phyloP scores from a whole-genome alignment of 2,888 invertebrate genomes.

The Arrhopalites spinosus region DNA sequence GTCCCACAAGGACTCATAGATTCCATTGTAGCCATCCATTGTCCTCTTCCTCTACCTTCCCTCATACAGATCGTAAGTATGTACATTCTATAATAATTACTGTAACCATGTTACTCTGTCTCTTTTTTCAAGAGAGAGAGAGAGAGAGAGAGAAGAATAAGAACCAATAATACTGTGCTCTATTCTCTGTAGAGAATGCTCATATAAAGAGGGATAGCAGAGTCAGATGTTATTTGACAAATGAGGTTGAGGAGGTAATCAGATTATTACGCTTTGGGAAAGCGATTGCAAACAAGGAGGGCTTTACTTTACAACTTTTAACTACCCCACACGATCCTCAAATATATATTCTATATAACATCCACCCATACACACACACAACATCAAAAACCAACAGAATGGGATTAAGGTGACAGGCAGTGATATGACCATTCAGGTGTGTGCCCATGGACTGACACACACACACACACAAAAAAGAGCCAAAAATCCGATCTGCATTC shows the following conservation, averaged over 20 bases:
- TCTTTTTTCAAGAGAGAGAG: too few species aligned
- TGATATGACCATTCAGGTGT: constrained; percentile 56
- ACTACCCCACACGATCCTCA: constrained; percentile 52
- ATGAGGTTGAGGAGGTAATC: constrained; percentile 55
- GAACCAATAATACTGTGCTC: too few species aligned
- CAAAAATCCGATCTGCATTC: neutral
- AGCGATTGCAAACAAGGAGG: constrained; percentile 56
- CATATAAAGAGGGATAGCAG: constrained; percentile 49
- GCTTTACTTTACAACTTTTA: too few species aligned
- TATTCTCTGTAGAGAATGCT: too few species aligned
- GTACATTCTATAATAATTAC: neutral
- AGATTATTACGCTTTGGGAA: constrained; percentile 56
- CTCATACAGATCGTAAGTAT: neutral
- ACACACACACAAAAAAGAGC: neutral
- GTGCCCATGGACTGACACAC: neutral
- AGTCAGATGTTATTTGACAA: constrained; percentile 55
- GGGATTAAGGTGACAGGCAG: constrained; percentile 52
- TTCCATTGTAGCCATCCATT: constrained; percentile 14
- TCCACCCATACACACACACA: too few species aligned
- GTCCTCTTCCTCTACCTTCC: neutral
- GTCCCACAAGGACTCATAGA: constrained; percentile 35
- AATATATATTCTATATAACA: neutral
- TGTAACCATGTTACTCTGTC: neutral
- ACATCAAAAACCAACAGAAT: too few species aligned
- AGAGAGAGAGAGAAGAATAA: too few species aligned